A percentile compares a stretch with the other conserved stretches of the same genome.
phyloP scores from a whole-genome alignment of 1,140 invertebrate genomes.

The Elysia chlorotica region DNA sequence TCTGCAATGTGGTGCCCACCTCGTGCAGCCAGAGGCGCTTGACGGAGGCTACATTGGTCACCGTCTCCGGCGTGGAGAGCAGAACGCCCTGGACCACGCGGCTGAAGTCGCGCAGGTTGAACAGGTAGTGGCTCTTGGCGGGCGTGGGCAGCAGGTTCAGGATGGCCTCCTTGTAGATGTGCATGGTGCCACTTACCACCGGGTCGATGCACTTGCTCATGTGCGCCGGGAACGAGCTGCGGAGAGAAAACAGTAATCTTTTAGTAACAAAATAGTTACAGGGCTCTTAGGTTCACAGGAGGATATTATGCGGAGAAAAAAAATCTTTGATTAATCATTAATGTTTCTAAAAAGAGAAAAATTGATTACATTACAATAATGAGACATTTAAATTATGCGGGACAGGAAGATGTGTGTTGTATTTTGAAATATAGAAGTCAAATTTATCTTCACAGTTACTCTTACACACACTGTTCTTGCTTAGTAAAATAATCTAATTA shows the following conservation, averaged over 20 bases:
- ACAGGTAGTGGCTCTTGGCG: slow-evolving; percentile 90
- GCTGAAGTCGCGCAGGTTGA: slow-evolving; percentile 91
- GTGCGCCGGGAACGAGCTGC: slow-evolving; percentile 89
- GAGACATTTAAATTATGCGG: not conserved
- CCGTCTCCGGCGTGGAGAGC: slow-evolving; percentile 89
- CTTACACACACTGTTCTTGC: too few species aligned
- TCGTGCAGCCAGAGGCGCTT: slow-evolving; percentile 95
- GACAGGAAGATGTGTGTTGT: not conserved
- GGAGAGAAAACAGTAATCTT: slow-evolving; percentile 38
- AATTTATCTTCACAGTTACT: too few species aligned
- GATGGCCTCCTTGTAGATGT: slow-evolving; percentile 85
- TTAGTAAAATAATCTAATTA: too few species aligned
- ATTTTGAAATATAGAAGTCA: too few species aligned
- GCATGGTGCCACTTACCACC: slow-evolving; percentile 83
- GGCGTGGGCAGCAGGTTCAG: slow-evolving; percentile 86
- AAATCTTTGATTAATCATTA: not conserved
- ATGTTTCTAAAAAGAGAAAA: not conserved
- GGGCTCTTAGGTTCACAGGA: too few species aligned
- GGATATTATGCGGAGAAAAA: not conserved
- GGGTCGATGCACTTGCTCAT: slow-evolving; percentile 92
- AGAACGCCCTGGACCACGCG: slow-evolving; percentile 88
- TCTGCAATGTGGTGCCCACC: too few species aligned
- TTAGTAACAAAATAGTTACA: too few species aligned
- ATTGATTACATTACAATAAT: not conserved
- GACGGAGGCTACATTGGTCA: slow-evolving; percentile 81